Base-by-base conservation (phyloP, 2,888 invertebrate species). In the Eupeodes luniger region DNA sequence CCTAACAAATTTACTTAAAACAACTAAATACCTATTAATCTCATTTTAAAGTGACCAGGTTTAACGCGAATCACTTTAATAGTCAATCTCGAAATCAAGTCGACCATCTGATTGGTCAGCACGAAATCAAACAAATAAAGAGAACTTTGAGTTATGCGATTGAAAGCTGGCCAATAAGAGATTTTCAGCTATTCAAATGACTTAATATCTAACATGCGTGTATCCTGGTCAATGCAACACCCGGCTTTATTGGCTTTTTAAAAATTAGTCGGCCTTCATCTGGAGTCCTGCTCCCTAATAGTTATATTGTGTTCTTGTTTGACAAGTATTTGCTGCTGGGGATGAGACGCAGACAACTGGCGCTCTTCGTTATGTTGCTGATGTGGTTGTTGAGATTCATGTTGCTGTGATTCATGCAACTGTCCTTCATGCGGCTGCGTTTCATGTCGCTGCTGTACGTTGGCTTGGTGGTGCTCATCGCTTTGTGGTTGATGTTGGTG, bases 231-330 rank as follows among this genome's bases (percentile, higher is more conserved):
- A 53, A 53, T 86, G 82, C 79, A 86, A 79, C 53, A 76, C 74
- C 67, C 34, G 72, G 51, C 57, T 34, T 70, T 70, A 62, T 11
- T 47, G 36, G 11, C n/a, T 59, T 70, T 81, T 88, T 88, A 88
- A 75, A 78, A 78, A 70, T 81, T 51, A 70, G 78, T 88, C 81
- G 75, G 78, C 88, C 88, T 88, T 88, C 88, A 88, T 81, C 88
- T 88, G 64, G 88, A 78, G 70, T 88, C 88, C 75, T 87, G 83
- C 83, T 88, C 88, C 16, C 81, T 88, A 64, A 88, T 88, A 49
- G 88, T 88, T 66, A 88, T 69, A 53, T 88, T 88, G 40, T 85
- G 80, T 69, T 85, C 84, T 61, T 88, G 88, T 67, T 74, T 81
- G 4, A 70, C 55, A 40, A 55, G 70, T 47, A 81, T 70, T 64